Evolutionary conservation across 1,140 invertebrate species (phyloP).

Genomic region (Drosophila nasuta): DNA sequence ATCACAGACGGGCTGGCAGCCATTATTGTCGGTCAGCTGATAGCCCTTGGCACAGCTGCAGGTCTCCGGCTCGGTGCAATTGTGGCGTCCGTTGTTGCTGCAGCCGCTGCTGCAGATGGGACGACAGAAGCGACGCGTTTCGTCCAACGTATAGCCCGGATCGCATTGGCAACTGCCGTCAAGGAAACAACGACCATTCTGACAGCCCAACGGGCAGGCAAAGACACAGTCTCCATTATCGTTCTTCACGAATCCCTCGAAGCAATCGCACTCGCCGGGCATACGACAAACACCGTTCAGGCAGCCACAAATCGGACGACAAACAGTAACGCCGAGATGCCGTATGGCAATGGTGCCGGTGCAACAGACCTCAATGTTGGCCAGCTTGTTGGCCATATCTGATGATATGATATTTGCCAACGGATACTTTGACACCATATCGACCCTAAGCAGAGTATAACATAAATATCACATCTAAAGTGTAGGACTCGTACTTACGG

Average conservation of each 20-base stretch:
- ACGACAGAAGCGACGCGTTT: conserved; percentile 83
- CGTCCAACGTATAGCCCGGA: conserved; percentile 87
- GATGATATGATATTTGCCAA: conserved; percentile 52
- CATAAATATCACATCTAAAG: conserved; percentile 1
- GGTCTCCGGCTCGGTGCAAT: conserved; percentile 78
- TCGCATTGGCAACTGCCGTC: conserved; percentile 87
- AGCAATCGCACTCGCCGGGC: conserved; percentile 87
- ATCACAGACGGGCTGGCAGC: conserved; percentile 72
- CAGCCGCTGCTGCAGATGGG: conserved; percentile 85
- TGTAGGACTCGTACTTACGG: conserved; percentile 56
- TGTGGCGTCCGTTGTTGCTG: conserved; percentile 63
- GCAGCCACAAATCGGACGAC: conserved; percentile 87
- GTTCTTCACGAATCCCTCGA: conserved; percentile 86
- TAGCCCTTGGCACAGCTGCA: conserved; percentile 78
- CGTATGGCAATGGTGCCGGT: conserved; percentile 86
- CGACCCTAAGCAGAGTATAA: conserved; percentile 30
- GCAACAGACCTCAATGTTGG: conserved; percentile 85
- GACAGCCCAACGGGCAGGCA: conserved; percentile 75
- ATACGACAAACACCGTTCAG: conserved; percentile 86
- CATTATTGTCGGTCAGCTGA: conserved; percentile 62
- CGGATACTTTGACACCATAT: conserved; percentile 59
- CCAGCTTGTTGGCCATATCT: conserved; percentile 56
- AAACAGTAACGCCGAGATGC: conserved; percentile 76
- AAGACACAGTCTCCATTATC: conserved; percentile 80
- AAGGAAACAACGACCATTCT: conserved; percentile 85